A percentile compares a stretch with the other conserved stretches of the same genome.
Evolutionary conservation across 2,888 invertebrate genomes (phyloP).

Genomic region (Tridacna crocea): DNA sequence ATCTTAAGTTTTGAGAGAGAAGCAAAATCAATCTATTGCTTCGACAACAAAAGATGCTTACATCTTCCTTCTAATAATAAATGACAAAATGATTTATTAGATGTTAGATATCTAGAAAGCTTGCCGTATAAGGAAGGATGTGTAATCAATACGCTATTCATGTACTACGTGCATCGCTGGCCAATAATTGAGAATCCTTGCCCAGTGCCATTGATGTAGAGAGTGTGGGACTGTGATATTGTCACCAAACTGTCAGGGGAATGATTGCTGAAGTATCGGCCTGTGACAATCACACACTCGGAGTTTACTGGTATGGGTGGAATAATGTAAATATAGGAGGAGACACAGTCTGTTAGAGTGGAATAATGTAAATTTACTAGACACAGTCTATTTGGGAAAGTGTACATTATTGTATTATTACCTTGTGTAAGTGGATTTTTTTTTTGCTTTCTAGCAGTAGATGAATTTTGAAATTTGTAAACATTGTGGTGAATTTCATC

Average conservation of each 20-base stretch:
- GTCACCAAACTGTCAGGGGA: constrained; percentile 15
- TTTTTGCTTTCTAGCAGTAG: too few species aligned
- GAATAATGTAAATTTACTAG: too few species aligned
- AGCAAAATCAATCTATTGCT: constrained; percentile 41
- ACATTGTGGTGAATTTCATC: too few species aligned
- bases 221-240: constrained; percentile 4
- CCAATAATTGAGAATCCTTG: constrained; percentile 20
- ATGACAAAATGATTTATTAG: constrained; percentile 63
- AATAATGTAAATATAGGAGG: constrained; percentile 17
- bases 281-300: constrained; percentile 14
- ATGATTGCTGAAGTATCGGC: neutral
- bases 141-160: constrained; percentile 23
- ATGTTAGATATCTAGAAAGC: constrained; percentile 26
- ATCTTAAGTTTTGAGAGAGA: neutral
- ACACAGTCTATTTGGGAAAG: too few species aligned
- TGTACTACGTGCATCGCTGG: constrained; percentile 24
- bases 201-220: constrained; percentile 14
- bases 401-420: too few species aligned
- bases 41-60: constrained; percentile 36
- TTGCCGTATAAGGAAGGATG: constrained; percentile 13
- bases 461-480: too few species aligned
- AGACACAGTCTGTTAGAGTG: too few species aligned
- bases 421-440: too few species aligned
- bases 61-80: constrained; percentile 45
- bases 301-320: neutral